Evolutionary conservation across 2,888 invertebrate species (phyloP), one percentile per base, ranked within the genome.

Genomic region (Coecobrya sp.): DNA sequence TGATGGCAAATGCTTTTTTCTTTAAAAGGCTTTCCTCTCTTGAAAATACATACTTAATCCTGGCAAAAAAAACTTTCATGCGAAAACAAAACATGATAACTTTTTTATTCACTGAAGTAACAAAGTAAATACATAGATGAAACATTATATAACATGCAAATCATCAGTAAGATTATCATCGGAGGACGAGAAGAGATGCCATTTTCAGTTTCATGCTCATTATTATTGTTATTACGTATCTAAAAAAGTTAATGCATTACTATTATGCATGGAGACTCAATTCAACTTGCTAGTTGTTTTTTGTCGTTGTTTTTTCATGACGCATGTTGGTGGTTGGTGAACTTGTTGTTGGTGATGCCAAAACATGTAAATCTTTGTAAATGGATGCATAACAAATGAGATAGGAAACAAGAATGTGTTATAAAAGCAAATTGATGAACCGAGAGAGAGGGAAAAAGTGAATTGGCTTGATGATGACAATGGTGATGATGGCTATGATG

Each of bases 351-450:
- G 73, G 3, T 73, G 73, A 73, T 45, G 45, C 45, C 45, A 45
- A 73, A 19, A 45, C 73, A 73, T 81, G 81, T 81, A 81, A 73
- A 73, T 73, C 73, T 45, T 45, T 19, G 3, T 8, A 55, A 52
- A 81, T 81, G 55, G 55, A 55, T 81, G 81, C 81, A 81, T 81
- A 81, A 16, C 52, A 55, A 81, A 81, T 81, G 52, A 81, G 81
- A 81, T 81, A 55, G 45, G 52, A 79, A 79, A 49, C 49, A 79
- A 49, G 13, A 79, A 49, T 27, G 79, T 10, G 79, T 49, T 79
- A 25, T 45, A 79, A 49, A 52, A 79, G 79, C 4, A 27, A 79
- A 79, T 45, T 49, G 79, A 79, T 79, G 79, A 49, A 79, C 19
- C n/a, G 42, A 73, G 16, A 45, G n/a, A 45, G n/a, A n/a, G n/a